A percentile compares a stretch with the other conserved stretches of the same genome.
Conservation (phyloP, 2,888 invertebrate genomes). For the Heliothis peltigera region DNA sequence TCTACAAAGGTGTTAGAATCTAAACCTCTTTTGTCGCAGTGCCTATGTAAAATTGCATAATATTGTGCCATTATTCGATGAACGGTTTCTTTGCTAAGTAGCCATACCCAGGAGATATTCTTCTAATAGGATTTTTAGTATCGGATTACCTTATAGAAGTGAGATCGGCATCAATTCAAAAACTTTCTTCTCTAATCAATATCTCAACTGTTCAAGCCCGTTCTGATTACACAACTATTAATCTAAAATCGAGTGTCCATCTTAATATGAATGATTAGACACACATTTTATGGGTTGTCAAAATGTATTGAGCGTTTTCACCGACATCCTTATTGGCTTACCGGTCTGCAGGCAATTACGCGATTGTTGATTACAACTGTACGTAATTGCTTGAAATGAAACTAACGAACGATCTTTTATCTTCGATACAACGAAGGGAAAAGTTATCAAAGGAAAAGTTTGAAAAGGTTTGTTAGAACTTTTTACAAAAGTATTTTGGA, state of each 20-base stretch:
- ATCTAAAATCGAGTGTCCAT: constrained; percentile 43
- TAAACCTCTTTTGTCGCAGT: background rate
- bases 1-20: background rate
- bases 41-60: constrained; percentile 4
- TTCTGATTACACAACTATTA: constrained; percentile 47
- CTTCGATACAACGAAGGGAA: background rate
- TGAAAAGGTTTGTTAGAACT: background rate
- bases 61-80: background rate
- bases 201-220: constrained; percentile 35
- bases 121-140: background rate
- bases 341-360: background rate
- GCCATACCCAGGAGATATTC: too few relatives aligned
- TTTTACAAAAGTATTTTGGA: background rate
- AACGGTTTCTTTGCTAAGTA: too few relatives aligned
- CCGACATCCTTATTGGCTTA: constrained; percentile 36
- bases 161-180: constrained; percentile 27
- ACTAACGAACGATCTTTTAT: constrained; percentile 3
- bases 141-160: constrained; percentile 41
- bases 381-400: constrained; percentile 1
- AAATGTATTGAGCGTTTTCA: constrained; percentile 66
- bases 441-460: constrained; percentile 1
- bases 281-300: constrained; percentile 63
- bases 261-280: constrained; percentile 58
- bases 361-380: background rate
- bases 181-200: constrained; percentile 46